These are phyloP conservation scores for Ceratosolen fusciceps DNA, from an alignment of 1,140 invertebrate genomes.

Conservation along the genomic window DNA sequence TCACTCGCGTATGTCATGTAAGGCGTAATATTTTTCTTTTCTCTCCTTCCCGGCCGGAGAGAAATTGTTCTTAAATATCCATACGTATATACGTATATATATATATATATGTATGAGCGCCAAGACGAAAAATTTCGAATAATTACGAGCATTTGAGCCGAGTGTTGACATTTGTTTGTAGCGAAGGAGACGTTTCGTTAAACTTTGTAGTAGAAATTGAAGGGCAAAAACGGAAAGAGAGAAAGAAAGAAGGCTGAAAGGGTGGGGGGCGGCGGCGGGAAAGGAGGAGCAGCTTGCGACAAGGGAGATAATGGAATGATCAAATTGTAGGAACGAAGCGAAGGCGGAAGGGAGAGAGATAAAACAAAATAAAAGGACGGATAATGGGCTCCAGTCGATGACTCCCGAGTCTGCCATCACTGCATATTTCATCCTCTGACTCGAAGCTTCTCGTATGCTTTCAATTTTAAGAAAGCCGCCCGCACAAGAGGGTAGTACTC, in stretches of 20 bases:
- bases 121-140: constrained; percentile 16
- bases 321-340: constrained; percentile 32
- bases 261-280: neutral
- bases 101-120: too few relatives aligned
- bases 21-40: too few relatives aligned
- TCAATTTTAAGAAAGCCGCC: constrained; percentile 7
- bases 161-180: constrained; percentile 27
- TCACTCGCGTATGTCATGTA: too few relatives aligned
- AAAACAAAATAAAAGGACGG: constrained; percentile 21
- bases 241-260: neutral
- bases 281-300: neutral
- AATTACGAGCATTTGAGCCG: constrained; percentile 38
- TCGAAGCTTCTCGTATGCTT: constrained; percentile 7
- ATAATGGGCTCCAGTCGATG: constrained; percentile 5
- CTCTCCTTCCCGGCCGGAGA: too few relatives aligned
- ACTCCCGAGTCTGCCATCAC: neutral
- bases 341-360: neutral
- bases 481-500: neutral
- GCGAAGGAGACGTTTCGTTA: constrained; percentile 12
- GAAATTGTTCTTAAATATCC: too few relatives aligned
- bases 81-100: too few relatives aligned
- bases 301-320: neutral
- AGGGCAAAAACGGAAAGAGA: neutral
- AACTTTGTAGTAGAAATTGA: constrained; percentile 32
- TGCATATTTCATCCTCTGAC: constrained; percentile 3